Base-by-base conservation (phyloP, 1,140 invertebrate species). In the Heterodera schachtii region DNA sequence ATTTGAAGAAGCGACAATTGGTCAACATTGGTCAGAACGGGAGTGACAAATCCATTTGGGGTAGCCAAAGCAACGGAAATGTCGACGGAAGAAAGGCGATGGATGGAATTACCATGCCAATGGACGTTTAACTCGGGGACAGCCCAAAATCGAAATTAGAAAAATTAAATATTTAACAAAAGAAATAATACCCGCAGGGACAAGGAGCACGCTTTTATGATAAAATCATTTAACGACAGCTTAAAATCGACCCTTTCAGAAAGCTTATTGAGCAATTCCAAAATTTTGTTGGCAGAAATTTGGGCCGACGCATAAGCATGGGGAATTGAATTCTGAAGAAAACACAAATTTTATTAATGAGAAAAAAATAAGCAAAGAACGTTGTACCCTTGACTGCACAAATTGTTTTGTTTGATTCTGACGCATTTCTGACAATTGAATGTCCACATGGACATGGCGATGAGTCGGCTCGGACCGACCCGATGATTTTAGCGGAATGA, bases 11-110 rank as follows among this genome's bases (percentile, higher is more conserved):
- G 47, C 60, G 81, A 60, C 16, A 87, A 9, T 43, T 49, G 79
- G 46, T 99, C 95, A 2, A 96, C 96, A 86, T 93, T 93, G 90
- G 95, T 96, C 13, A 99, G 93, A 85, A 99, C 99, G 1, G 97
- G 97, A 3, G 97, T 98, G 66, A 99, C 98, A 4, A 99, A 92
- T 8, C 97, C 97, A 82, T 93, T 93, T 5, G 95, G 94, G 13
- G 96, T 98, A 71, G 95, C 96, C 1, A 99, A 97, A 19, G 97
- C 97, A 78, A 99, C 94, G 88, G 94, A 95, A 0, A 99, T 94
- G 91, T 99, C 97, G 16, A 98, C 96, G 87, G 93, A 93, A 49
- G 94, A 93, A 88, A 94, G 96, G 94, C 96, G 94, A 87, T 98
- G 96, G 84, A 94, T 93, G 19, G 93, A 92, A 76, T 95, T 95